Base-by-base conservation (phyloP, 2,888 invertebrate species). In the Boloria euphrosyne region DNA sequence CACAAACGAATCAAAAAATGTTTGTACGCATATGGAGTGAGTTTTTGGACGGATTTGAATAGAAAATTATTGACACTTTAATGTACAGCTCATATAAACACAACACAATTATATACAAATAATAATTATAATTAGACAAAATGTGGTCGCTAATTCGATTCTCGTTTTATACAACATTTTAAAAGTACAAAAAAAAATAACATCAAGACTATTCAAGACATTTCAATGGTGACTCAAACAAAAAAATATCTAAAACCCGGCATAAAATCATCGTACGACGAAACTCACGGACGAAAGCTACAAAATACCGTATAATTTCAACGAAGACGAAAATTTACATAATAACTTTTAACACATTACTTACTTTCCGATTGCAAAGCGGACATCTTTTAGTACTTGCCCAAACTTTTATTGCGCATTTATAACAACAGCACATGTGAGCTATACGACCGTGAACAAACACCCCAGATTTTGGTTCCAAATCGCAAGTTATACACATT, bases 351-450 rank as follows among this genome's bases (percentile, higher is more conserved):
- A 95, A 80, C 0, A 95, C 94, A 76, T 95, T 95, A 73, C 93
- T 94, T 5, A 95, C 94, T 85, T 93, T 93, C 67, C 94, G 89
- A 74, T 95, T 95, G 78, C 96, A 96, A 2, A 95, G 90, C 0
- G 96, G 95, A 78, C 96, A 96, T 31, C 94, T 84, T 74, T 94
- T 94, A 1, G 93, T 93, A 43, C 90, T 93, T 14, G 90, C 90
- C 94, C 95, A 95, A 0, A 94, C 94, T 75, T 93, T 94, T 51
- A 94, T 90, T 0, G 95, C 95, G 80, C 96, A 96, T 63, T 91
- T 93, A 74, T 95, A 96, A 76, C 96, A 96, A 72, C 95, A 95
- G 77, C 95, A 95, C 71, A 94, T 93, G 69, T 95, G 95, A 0
- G 94, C 94, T 64, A 93, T 93, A 53, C 93, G 87, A 0, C 94